Evolutionary conservation across 2,797 vertebrate genomes (phyloP), one percentile per base, ranked within the genome.

Genomic region (Crocidura indochinensis): DNA sequence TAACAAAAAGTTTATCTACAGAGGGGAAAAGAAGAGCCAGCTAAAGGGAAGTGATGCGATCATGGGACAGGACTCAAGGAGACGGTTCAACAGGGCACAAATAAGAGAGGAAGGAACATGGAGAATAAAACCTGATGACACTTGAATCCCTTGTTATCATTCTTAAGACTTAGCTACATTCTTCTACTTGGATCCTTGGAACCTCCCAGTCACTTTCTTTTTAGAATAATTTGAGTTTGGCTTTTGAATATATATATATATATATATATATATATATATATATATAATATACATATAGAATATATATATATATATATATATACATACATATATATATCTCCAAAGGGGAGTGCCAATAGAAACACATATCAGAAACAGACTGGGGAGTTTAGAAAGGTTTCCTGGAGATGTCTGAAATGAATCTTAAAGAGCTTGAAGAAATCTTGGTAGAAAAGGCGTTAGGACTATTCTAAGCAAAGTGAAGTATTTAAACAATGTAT

Each of bases 351-450:
- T 75, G 71, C 68, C 53, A 86, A 12, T 71, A 82, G 92, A 87
- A 79, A 19, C 51, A 26, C 69, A 6, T 84, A 47, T 75, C 29
- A 74, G 76, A 92, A 81, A 86, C 53, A 90, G 38, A 71, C 77
- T 44, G 83, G 31, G 29, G 46, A 71, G 76, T 91, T 62, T 85
- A 46, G 29, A 65, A 93, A 75, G 76, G 86, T 91, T 79, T 93
- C 78, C 77, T 83, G 67, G 53, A 88, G 71, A 79, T 71, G 24
- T 79, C 51, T 60, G 76, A 87, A 62, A 53, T 82, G 75, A 92
- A 85, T 88, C 60, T 88, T 91, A 82, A 82, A 88, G 69, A 92
- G 11, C 26, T n/a, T 79, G 44, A 86, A 83, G 81, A 29, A 90
- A 53, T 12, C 51, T 73, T 10, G 38, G 24, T 8, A 17, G 56